phyloP scores from a whole-genome alignment of 2,797 vertebrate genomes.

The Tangara arthus region DNA sequence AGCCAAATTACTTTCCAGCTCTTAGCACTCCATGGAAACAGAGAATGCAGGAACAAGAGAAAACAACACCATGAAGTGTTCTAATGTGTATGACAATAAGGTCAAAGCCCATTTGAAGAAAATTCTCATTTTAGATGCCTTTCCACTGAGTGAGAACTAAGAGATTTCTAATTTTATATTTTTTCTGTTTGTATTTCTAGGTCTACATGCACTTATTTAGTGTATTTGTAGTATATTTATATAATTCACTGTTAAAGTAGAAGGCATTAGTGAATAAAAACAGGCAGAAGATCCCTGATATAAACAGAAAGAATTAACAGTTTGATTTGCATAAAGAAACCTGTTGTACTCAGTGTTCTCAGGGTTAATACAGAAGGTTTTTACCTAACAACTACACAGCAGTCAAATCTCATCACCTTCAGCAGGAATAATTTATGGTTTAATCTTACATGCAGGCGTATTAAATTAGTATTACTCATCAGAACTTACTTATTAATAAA shows the following conservation, averaged over 20 bases:
- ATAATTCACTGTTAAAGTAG: background rate
- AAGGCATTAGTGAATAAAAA: background rate
- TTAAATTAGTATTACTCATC: constrained; percentile 84
- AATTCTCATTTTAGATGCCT: background rate
- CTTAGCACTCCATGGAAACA: background rate
- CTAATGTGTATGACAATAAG: background rate
- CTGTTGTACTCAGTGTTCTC: background rate
- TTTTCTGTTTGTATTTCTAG: background rate
- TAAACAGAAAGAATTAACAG: background rate
- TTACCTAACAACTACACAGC: constrained; percentile 48
- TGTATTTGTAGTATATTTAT: background rate
- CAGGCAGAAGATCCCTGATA: background rate
- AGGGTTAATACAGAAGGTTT: constrained; percentile 64
- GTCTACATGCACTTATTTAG: accelerated
- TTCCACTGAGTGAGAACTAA: background rate
- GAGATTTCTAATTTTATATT: background rate
- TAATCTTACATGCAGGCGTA: constrained; percentile 79
- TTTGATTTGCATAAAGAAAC: background rate
- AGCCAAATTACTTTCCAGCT: background rate
- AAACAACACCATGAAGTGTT: background rate
- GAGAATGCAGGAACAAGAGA: background rate
- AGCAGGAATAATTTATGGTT: constrained; percentile 83
- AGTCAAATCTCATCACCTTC: constrained; percentile 75
- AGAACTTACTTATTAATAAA: constrained; percentile 82
- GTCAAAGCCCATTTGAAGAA: background rate